phyloP scores from a whole-genome alignment of 2,113 vertebrate genomes.

The Cavia porcellus region DNA sequence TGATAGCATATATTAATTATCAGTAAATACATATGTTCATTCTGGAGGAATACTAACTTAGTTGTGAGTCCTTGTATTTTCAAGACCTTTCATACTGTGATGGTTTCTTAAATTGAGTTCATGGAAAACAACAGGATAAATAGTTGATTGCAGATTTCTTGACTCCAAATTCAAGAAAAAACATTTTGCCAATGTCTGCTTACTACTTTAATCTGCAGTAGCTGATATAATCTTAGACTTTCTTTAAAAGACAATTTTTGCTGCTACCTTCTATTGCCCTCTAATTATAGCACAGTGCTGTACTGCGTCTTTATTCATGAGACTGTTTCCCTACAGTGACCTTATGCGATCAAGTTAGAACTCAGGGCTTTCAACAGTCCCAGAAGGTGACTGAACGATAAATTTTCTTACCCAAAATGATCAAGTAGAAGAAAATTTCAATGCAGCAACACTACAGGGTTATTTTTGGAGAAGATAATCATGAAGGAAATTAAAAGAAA shows the following conservation, averaged over 20 bases:
- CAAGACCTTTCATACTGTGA: background rate
- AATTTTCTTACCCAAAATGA: constrained; percentile 8
- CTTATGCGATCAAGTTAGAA: background rate
- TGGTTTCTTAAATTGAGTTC: background rate
- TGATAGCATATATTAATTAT: background rate
- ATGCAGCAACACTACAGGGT: background rate
- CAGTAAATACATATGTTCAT: background rate
- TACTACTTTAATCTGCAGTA: background rate
- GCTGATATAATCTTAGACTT: constrained; percentile 9
- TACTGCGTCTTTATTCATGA: background rate
- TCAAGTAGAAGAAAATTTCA: constrained; percentile 9
- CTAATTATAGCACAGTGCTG: background rate
- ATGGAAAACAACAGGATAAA: background rate
- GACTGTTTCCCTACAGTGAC: background rate
- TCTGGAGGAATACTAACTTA: constrained; percentile 16
- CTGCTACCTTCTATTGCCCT: background rate
- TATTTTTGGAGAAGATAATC: constrained; percentile 15
- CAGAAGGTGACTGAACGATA: background rate
- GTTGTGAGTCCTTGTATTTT: background rate
- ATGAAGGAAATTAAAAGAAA: background rate
- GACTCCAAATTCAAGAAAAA: background rate
- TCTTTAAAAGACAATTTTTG: background rate
- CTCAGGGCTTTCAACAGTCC: background rate
- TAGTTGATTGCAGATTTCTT: background rate
- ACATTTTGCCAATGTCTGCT: background rate